Base-by-base conservation (phyloP, 2,888 invertebrate genomes). In the Athalia rosae region DNA sequence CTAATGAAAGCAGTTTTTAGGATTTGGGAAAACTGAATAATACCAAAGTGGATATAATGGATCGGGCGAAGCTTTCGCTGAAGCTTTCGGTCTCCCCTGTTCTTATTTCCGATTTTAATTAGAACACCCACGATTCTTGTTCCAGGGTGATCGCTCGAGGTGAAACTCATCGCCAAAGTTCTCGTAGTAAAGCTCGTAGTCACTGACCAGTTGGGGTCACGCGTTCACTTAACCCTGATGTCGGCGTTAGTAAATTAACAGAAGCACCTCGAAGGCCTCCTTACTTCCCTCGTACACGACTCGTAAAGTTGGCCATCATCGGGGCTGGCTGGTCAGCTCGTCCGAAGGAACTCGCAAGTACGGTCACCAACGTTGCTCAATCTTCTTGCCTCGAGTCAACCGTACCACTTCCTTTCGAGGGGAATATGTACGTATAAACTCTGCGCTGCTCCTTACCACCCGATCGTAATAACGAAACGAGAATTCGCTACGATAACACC, bases 231-330 rank as follows among this genome's bases (percentile, higher is more conserved):
- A 87, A 88, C 87, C 88, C 85, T 82, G 28, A 28, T 28, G 83
- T 81, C 79, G 79, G 80, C 82, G 86, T 88, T 88, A 85, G 83
- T 84, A 82, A 87, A 87, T 88, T 88, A 87, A 87, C 83, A 67
- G 79, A 48, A 50, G 59, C 74, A 74, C 74, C 74, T 74, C 74
- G 74, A 62, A 28, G 28, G 28, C 28, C 28, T 28, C 28, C 74
- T 47, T 61, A 47, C 74, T 71, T 56, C 59, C 61, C 73, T 73
- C 73, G 43, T 47, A 48, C 61, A 71, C 43, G 47, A 73, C 61
- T 73, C 47, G 15, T 28, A 28, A 11, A 48, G 61, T 41, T 62
- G 62, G 48, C 61, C 59, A 74, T 28, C 28, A 28, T 28, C n/a
- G n/a, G 56, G 71, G 71, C 43, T 43, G 28, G 15, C 50, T 71